Conservation (phyloP, 2,113 vertebrate species). For the Numenius arquata region DNA sequence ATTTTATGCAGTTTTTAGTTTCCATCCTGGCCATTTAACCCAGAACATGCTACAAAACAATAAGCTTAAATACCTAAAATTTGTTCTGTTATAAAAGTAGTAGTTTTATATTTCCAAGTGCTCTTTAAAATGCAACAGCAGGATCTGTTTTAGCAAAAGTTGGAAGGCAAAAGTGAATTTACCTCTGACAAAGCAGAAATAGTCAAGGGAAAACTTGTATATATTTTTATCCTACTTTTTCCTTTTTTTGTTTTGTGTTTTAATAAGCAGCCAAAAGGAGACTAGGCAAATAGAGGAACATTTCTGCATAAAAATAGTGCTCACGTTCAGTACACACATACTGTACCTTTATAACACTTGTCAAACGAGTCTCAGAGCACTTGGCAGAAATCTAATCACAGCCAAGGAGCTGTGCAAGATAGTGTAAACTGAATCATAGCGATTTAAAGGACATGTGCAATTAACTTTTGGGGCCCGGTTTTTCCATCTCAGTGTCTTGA, state of each 20-base stretch:
- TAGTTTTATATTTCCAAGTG: not conserved
- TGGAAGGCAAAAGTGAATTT: not conserved
- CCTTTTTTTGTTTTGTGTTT: not conserved
- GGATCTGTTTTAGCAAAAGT: not conserved
- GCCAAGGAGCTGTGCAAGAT: not conserved
- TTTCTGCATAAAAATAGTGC: not conserved
- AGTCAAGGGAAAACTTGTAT: not conserved
- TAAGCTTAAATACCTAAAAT: not conserved
- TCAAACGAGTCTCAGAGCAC: not conserved
- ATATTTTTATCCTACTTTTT: not conserved
- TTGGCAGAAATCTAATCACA: slow-evolving; percentile 8
- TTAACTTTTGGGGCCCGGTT: not conserved
- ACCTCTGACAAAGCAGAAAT: not conserved
- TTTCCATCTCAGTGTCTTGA: not conserved
- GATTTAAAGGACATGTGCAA: not conserved
- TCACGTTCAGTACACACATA: rapidly evolving
- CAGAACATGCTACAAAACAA: not conserved
- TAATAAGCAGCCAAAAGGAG: not conserved
- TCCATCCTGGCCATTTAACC: not conserved
- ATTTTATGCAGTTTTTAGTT: not conserved
- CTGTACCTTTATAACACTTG: not conserved
- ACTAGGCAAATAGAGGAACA: not conserved
- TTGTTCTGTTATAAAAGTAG: not conserved
- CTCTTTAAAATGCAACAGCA: not conserved
- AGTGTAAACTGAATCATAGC: not conserved